Percentiles rank a stretch among this genome's conserved stretches.
Evolutionary conservation across 1,140 invertebrate genomes (phyloP).

Genomic region (Homarus americanus): DNA sequence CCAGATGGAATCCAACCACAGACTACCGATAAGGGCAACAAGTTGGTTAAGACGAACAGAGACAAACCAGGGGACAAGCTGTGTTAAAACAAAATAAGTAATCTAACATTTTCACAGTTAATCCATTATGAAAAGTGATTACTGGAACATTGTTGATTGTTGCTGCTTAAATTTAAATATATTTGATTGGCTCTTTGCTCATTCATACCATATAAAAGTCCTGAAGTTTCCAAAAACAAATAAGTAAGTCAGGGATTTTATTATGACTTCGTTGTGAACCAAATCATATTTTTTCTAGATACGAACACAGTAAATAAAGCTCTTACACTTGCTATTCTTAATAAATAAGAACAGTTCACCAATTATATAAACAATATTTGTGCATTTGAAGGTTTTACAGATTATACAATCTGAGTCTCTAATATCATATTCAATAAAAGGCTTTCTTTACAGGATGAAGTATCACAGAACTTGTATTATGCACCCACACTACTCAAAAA

Average conservation of each 20-base stretch:
- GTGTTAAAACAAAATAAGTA: slow-evolving; percentile 37
- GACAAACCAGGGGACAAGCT: slow-evolving; percentile 39
- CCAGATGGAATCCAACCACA: slow-evolving; percentile 59
- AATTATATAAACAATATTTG: slow-evolving; percentile 51
- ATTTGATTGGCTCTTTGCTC: slow-evolving; percentile 46
- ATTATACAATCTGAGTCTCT: slow-evolving; percentile 48
- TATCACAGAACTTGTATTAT: slow-evolving; percentile 69
- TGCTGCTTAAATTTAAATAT: slow-evolving; percentile 33
- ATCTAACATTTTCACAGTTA: slow-evolving; percentile 37
- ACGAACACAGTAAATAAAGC: slow-evolving; percentile 19
- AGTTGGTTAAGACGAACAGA: slow-evolving; percentile 50
- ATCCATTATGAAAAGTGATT: slow-evolving; percentile 5
- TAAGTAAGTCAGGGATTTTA: background rate
- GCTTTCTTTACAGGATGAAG: slow-evolving; percentile 63
- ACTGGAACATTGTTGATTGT: background rate
- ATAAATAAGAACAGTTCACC: slow-evolving; percentile 1
- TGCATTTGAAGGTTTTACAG: slow-evolving; percentile 58
- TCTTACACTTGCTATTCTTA: background rate
- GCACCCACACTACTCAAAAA: slow-evolving; percentile 54
- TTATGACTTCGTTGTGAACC: background rate
- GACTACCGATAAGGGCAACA: slow-evolving; percentile 45
- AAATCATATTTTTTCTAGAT: background rate
- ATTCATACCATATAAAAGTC: slow-evolving; percentile 24
- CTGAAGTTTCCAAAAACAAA: background rate
- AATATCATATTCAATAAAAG: slow-evolving; percentile 60